These are phyloP conservation scores for Saccostrea glomerata DNA, from an alignment of 1,140 invertebrate genomes.

Conservation along the genomic window DNA sequence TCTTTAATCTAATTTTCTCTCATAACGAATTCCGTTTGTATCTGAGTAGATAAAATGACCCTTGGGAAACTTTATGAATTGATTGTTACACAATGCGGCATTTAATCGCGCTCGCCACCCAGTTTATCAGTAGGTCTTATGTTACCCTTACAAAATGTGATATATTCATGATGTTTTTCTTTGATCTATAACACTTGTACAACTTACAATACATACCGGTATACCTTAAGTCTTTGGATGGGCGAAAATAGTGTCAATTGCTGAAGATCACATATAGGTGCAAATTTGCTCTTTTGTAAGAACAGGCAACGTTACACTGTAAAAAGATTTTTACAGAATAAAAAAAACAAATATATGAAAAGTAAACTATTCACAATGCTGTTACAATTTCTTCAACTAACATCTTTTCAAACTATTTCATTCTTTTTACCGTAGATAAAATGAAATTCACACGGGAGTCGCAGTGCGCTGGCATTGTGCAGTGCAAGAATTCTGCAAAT, in stretches of 20 bases:
- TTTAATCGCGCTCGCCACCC: conserved; percentile 9
- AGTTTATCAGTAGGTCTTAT: conserved; percentile 3
- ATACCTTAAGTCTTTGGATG: background rate
- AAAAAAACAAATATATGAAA: too few relatives aligned
- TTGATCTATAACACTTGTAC: conserved; percentile 21
- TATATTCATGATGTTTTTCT: background rate
- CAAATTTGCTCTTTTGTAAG: background rate
- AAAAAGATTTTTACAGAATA: background rate
- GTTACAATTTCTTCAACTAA: background rate
- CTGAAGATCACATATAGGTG: background rate
- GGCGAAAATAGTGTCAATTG: background rate
- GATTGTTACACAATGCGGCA: background rate
- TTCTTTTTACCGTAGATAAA: background rate
- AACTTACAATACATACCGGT: background rate
- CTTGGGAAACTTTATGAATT: background rate
- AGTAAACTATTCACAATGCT: too few relatives aligned
- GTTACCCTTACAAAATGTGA: background rate
- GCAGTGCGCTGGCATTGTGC: background rate
- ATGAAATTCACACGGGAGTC: conserved; percentile 35
- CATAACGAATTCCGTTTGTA: conserved; percentile 28
- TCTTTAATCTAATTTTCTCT: conserved; percentile 13
- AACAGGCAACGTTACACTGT: background rate
- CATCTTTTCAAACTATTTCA: background rate
- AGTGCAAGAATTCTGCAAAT: conserved; percentile 38
- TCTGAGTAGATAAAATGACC: conserved; percentile 14